These are phyloP conservation scores for Platalea minor DNA, from an alignment of 2,797 vertebrate species.

Conservation along the genomic window DNA sequence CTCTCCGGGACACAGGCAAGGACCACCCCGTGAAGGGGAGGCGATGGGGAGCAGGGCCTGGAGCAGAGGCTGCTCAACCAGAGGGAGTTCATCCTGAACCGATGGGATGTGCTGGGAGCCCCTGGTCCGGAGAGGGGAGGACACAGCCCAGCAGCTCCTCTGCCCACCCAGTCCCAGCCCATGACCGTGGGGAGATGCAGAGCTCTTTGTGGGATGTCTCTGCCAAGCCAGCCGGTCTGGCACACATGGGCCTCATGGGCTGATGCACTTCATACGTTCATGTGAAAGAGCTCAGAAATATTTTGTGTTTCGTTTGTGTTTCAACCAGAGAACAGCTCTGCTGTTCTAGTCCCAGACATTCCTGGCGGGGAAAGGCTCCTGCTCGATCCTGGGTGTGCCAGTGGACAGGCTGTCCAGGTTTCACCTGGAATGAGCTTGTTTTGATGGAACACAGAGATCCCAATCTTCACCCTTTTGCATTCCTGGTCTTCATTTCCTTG, in stretches of 20 bases:
- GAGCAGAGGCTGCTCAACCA: no score
- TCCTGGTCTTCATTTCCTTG: neutral
- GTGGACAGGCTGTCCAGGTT: neutral
- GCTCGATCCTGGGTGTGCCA: rapidly evolving
- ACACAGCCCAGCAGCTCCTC: neutral
- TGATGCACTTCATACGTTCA: rapidly evolving
- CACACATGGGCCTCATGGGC: rapidly evolving
- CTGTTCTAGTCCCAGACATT: rapidly evolving
- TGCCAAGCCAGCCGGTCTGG: neutral
- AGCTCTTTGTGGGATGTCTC: neutral
- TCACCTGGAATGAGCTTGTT: neutral
- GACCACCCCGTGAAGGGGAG: neutral
- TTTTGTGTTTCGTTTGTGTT: neutral
- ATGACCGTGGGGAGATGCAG: rapidly evolving
- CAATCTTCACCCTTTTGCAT: neutral
- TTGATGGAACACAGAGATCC: neutral
- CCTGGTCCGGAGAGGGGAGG: no score
- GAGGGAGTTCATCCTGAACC: neutral
- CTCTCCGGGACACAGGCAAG: rapidly evolving
- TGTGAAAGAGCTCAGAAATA: no score
- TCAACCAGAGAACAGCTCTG: neutral
- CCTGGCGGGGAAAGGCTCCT: neutral
- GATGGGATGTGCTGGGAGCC: neutral
- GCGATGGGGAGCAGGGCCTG: neutral
- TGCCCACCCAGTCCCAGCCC: neutral